phyloP scores from a whole-genome alignment of 2,797 vertebrate genomes.

The Acanthopagrus latus region DNA sequence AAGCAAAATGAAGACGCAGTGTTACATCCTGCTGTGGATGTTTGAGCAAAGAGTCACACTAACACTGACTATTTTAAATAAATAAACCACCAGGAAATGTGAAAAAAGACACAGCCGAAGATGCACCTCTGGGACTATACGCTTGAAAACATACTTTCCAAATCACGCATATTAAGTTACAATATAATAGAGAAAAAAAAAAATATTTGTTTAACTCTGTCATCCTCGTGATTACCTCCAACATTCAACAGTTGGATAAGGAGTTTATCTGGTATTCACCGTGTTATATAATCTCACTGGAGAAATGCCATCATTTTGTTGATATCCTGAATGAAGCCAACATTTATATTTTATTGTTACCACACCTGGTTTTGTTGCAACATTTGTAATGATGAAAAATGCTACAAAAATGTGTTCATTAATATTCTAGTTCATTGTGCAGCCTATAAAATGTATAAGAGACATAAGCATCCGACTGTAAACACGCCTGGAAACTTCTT shows the following conservation, averaged over 20 bases:
- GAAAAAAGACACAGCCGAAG: background rate
- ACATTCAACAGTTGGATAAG: background rate
- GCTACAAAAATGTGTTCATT: background rate
- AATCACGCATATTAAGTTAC: background rate
- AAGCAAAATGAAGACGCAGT: background rate
- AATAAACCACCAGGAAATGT: background rate
- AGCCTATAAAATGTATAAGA: no score
- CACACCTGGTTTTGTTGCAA: background rate
- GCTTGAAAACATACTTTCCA: no score
- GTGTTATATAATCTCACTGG: conserved; percentile 10
- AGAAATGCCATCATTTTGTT: background rate
- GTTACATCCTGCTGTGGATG: no score
- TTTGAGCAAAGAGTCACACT: no score
- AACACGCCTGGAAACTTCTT: no score
- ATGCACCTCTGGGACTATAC: no score
- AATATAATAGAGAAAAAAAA: background rate
- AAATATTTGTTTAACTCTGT: background rate
- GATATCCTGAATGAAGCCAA: background rate
- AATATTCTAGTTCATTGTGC: background rate
- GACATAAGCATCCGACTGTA: no score
- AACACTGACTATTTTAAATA: no score
- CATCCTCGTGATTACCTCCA: background rate
- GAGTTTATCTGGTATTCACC: background rate
- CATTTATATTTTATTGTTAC: background rate
- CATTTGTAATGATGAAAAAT: background rate